Base-by-base conservation (phyloP, 2,888 invertebrate genomes). In the Leucozona laternaria region DNA sequence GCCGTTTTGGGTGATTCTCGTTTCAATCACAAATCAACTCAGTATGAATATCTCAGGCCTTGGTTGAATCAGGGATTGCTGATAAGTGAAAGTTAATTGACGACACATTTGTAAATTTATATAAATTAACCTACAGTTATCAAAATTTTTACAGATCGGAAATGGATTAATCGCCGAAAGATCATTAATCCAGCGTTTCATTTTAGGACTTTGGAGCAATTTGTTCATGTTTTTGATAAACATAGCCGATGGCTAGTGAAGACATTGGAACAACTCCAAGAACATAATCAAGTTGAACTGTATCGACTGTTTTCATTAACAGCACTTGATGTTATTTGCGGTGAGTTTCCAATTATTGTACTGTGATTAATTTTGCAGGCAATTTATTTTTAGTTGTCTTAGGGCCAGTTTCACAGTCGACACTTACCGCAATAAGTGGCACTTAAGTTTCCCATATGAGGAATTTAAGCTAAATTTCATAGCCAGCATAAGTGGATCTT, bases 171-270 rank as follows among this genome's bases (percentile, higher is more conserved):
- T 1, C 94, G 95, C 28, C 93, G 96, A 45, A 96, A 95, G 91
- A 93, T 96, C 81, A 91, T 96, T 75, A 96, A 96, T 0, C 96
- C 96, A 0, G 94, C 96, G 0, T 96, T 96, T 91, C 96, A 96
- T 91, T 96, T 96, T 91, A 95, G 95, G 88, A 96, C 96, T 77
- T 91, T 96, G 48, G 95, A 96, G 89, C 94, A 95, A 88, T 96
- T 96, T 90, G 90, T 95, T 15, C 94, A 94, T 2, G 94, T 95
- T 0, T 96, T 96, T 90, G 94, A 96, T 88, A 93, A 94, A 68
- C 95, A 95, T 80, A 93, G 45, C 93, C 31, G 91, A 91, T 62
- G 92, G 93, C 31, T 92, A 95, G 87, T 91, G 93, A 28, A 78
- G 5, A 68, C 88, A 13, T 15, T 90, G 28, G 6, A 57, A 17